These are phyloP conservation scores for Prenolepis imparis DNA, from an alignment of 2,888 invertebrate genomes.

Conservation along the genomic window DNA sequence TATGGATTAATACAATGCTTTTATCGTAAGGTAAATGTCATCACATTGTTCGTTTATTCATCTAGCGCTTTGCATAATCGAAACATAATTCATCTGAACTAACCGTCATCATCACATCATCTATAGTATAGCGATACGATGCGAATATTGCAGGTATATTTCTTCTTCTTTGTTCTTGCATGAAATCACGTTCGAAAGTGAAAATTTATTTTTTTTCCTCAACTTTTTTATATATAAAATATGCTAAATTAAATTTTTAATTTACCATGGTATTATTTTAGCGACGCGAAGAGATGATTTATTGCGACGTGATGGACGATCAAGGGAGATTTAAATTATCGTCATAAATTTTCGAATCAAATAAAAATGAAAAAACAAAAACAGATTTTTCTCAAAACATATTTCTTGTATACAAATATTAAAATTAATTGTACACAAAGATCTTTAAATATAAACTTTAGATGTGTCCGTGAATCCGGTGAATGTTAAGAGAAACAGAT, in stretches of 20 bases:
- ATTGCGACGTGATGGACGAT: not conserved
- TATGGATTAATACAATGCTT: slow-evolving; percentile 43
- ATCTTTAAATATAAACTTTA: not conserved
- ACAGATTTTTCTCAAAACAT: not conserved
- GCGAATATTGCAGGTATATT: not conserved
- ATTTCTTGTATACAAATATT: not conserved
- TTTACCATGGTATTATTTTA: not conserved
- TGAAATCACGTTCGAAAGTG: not conserved
- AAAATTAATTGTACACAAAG: not conserved
- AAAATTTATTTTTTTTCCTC: not conserved
- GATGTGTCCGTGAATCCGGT: not conserved
- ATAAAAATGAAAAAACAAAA: not conserved
- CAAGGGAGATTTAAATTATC: not conserved
- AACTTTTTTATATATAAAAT: not conserved
- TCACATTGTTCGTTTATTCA: slow-evolving; percentile 32
- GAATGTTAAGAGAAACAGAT: not conserved
- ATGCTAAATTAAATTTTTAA: not conserved
- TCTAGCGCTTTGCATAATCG: not conserved
- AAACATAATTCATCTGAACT: not conserved
- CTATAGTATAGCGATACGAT: not conserved
- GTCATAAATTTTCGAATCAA: not conserved
- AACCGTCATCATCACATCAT: not conserved
- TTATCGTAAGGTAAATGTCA: slow-evolving; percentile 41
- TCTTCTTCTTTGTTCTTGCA: not conserved
- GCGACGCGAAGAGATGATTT: not conserved